These are phyloP conservation scores for Paraescarpia echinospica DNA, from an alignment of 1,140 invertebrate species.

Conservation along the genomic window DNA sequence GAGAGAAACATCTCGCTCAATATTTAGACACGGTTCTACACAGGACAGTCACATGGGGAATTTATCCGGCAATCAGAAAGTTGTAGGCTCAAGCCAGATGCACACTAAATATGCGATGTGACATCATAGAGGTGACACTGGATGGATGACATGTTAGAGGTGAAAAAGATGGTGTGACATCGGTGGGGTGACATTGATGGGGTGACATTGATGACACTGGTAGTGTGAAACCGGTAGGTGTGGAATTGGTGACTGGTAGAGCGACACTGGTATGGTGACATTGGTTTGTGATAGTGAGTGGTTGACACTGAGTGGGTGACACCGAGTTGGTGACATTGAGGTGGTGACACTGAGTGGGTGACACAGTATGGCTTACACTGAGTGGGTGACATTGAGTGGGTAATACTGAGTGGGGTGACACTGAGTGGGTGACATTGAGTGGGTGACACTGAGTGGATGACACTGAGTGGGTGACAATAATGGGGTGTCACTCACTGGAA, in stretches of 20 bases:
- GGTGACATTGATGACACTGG: no score
- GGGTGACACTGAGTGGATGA: background rate
- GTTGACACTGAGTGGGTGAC: background rate
- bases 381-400: no score
- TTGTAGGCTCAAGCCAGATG: background rate
- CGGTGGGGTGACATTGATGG: background rate
- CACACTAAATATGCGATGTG: background rate
- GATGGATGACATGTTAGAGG: background rate
- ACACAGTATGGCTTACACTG: background rate
- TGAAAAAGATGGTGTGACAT: background rate
- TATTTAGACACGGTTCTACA: background rate
- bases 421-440: background rate
- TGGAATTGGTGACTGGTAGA: no score
- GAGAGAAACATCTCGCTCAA: background rate
- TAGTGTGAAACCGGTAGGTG: no score
- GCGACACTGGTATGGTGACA: no score
- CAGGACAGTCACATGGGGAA: background rate
- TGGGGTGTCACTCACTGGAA: constrained; percentile 42
- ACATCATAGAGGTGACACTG: background rate
- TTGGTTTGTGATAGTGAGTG: no score
- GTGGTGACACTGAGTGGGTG: background rate
- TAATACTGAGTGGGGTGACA: background rate
- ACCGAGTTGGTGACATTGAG: background rate
- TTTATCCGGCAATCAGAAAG: background rate
- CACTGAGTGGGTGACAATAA: background rate